Evolutionary conservation across 2,113 vertebrate genomes (phyloP).

Genomic region (Gambusia holbrooki): DNA sequence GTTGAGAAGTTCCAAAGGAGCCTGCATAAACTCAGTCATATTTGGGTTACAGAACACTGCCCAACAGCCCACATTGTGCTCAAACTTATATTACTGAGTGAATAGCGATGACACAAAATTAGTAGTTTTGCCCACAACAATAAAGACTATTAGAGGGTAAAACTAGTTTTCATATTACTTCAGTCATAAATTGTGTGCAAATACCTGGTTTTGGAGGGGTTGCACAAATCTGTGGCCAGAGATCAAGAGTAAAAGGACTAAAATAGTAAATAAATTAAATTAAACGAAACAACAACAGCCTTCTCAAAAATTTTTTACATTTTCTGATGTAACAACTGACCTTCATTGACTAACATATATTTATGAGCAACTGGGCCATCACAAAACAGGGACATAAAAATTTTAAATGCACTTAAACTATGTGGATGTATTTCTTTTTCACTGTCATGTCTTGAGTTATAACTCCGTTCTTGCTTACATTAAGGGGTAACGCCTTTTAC

Average conservation of each 20-base stretch:
- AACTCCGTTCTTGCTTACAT: too few species aligned
- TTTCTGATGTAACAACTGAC: conserved; percentile 72
- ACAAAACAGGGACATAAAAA: conserved; percentile 32
- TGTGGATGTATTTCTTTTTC: too few species aligned
- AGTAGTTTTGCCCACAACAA: conserved; percentile 40
- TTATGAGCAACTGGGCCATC: conserved; percentile 39
- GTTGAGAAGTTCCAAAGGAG: neutral
- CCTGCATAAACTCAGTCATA: conserved; percentile 50
- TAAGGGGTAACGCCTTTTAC: too few species aligned
- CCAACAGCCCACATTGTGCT: conserved; percentile 48
- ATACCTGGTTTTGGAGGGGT: conserved; percentile 30
- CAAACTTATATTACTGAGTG: conserved; percentile 20
- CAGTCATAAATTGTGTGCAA: conserved; percentile 29
- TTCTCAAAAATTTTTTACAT: conserved; percentile 46
- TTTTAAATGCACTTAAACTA: too few species aligned
- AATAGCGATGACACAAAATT: conserved; percentile 47
- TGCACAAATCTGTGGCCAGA: conserved; percentile 36
- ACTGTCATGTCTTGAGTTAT: too few species aligned
- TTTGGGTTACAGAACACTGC: conserved; percentile 38
- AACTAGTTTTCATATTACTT: conserved; percentile 36
- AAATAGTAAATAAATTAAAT: neutral
- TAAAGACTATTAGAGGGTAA: conserved; percentile 39
- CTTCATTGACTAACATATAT: conserved; percentile 63
- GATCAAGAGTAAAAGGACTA: conserved; percentile 52
- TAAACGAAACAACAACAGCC: conserved; percentile 1